Percentiles rank a stretch among this genome's conserved stretches.
Conservation (phyloP, 2,113 vertebrate genomes). For the Cariama cristata region DNA sequence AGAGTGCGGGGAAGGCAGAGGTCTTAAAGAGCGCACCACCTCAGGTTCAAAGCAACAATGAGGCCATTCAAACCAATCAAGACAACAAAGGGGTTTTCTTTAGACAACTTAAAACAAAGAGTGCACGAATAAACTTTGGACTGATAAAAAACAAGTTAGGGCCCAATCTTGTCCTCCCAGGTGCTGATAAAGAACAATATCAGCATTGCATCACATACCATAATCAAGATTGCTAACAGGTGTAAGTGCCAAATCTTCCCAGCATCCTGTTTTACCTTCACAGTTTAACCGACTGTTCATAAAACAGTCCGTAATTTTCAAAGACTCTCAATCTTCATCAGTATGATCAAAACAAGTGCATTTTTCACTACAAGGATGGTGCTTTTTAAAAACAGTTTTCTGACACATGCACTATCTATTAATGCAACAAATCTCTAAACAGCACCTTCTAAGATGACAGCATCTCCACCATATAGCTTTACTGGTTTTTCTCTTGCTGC, state of each 20-base stretch:
- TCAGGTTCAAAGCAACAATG: neutral
- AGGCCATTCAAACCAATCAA: neutral
- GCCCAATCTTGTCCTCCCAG: neutral
- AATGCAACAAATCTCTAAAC: neutral
- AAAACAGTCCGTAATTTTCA: neutral
- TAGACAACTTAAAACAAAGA: neutral
- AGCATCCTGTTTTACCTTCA: neutral
- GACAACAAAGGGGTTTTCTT: neutral
- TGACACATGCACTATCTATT: neutral
- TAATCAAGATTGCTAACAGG: neutral
- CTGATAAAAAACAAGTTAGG: neutral
- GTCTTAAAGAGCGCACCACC: neutral
- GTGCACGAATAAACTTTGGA: neutral
- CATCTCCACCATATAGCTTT: neutral
- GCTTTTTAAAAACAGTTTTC: neutral
- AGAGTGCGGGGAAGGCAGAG: neutral
- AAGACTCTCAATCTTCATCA: neutral
- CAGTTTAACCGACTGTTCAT: neutral
- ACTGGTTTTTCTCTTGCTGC: neutral
- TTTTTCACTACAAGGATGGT: neutral
- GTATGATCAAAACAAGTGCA: neutral
- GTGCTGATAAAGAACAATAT: neutral
- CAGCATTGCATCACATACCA: neutral
- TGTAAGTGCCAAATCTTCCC: neutral
- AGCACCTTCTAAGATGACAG: neutral